A percentile compares a stretch with the other conserved stretches of the same genome.
These are phyloP conservation scores for Leptopilina syphax DNA, from an alignment of 2,888 invertebrate genomes.

Conservation along the genomic window DNA sequence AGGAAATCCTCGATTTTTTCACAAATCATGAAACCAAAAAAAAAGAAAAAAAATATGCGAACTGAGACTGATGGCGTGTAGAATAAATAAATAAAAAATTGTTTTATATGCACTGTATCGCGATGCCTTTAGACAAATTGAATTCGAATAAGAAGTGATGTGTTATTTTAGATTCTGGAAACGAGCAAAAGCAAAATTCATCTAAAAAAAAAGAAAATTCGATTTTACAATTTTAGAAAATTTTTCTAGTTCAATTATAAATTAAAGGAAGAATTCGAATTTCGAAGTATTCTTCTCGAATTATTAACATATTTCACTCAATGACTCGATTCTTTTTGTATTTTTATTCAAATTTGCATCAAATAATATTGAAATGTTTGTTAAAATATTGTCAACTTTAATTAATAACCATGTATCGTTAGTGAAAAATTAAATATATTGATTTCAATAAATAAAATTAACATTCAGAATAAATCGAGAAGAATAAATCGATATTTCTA, in stretches of 20 bases:
- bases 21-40: constrained; percentile 34
- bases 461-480: no score
- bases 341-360: no score
- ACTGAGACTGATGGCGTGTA: constrained; percentile 47
- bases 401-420: no score
- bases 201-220: not conserved
- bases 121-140: constrained; percentile 41
- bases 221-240: not conserved
- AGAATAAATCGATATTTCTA: not conserved
- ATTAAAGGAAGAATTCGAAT: no score
- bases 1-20: constrained; percentile 34
- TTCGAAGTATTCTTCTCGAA: not conserved
- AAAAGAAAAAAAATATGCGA: constrained; percentile 3
- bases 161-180: constrained; percentile 39
- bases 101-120: constrained; percentile 39
- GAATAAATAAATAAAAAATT: constrained; percentile 51
- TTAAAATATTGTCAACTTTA: no score
- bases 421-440: no score
- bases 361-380: no score
- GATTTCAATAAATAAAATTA: no score
- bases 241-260: no score
- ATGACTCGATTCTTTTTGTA: no score
- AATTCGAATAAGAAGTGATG: constrained; percentile 23
- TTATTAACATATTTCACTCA: no score
- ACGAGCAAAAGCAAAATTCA: constrained; percentile 16